These are phyloP conservation scores for Galaxea fascicularis DNA, from an alignment of 92 coral and sea anemone genomes.

Conservation along the genomic window DNA sequence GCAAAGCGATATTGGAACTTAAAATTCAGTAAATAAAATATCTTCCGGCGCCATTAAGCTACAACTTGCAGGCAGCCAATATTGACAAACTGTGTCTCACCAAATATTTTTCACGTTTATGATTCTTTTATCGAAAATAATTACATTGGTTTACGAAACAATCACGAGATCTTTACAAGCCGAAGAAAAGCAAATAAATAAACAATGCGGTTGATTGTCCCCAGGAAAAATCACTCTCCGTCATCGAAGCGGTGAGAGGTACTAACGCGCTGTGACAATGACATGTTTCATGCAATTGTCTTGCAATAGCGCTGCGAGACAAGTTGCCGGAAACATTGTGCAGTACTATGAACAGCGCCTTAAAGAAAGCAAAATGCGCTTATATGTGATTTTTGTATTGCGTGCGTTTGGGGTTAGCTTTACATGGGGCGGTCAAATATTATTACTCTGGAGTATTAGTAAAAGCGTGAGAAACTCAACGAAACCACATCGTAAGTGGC, in stretches of 20 bases:
- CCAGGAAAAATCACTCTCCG: not conserved
- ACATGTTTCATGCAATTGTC: no score
- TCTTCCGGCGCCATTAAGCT: constrained; percentile 5
- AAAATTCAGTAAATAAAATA: not conserved
- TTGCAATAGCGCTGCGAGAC: no score
- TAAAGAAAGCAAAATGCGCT: not conserved
- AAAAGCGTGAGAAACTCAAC: not conserved
- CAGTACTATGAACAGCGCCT: not conserved
- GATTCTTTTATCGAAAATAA: constrained; percentile 5
- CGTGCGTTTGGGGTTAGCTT: not conserved
- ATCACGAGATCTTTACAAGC: not conserved
- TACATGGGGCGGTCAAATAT: not conserved
- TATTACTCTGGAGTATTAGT: not conserved
- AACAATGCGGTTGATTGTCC: not conserved
- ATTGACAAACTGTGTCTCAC: not conserved
- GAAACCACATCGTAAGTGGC: not conserved
- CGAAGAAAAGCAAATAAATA: constrained; percentile 9
- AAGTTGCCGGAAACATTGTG: no score
- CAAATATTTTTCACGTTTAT: not conserved
- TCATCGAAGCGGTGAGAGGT: not conserved
- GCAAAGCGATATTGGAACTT: not conserved
- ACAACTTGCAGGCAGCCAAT: not conserved
- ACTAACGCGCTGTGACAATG: no score
- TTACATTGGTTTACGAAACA: not conserved
- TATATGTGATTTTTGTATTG: not conserved